phyloP scores from a whole-genome alignment of 2,797 vertebrate genomes.

The Ibycter americanus region DNA sequence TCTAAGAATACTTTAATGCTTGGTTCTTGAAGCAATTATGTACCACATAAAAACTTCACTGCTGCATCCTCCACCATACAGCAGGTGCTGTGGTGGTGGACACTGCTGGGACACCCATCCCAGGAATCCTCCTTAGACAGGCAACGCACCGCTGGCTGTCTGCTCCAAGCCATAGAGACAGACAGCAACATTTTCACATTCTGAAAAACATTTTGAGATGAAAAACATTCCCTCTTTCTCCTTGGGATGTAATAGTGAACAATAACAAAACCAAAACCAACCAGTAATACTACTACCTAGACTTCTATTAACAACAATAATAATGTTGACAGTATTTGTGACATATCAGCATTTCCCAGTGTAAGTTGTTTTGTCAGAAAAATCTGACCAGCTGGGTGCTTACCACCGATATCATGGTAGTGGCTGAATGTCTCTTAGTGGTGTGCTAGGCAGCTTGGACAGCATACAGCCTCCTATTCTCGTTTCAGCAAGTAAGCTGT shows the following conservation, averaged over 20 bases:
- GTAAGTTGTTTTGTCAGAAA: background rate
- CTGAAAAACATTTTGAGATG: background rate
- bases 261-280: background rate
- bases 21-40: background rate
- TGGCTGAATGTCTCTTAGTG: background rate
- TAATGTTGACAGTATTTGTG: background rate
- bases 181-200: background rate
- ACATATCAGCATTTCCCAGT: background rate
- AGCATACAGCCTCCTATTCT: background rate
- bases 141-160: accelerated
- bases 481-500: background rate
- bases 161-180: background rate
- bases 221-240: background rate
- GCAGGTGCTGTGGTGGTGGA: background rate
- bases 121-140: background rate
- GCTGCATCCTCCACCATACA: background rate
- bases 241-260: background rate
- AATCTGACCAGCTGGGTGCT: background rate
- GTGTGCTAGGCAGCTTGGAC: background rate
- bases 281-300: background rate
- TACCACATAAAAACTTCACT: background rate
- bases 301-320: accelerated
- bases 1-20: background rate
- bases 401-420: accelerated
- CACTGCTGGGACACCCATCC: background rate